Conservation (phyloP, 2,113 vertebrate species). For the Barnardius zonarius region DNA sequence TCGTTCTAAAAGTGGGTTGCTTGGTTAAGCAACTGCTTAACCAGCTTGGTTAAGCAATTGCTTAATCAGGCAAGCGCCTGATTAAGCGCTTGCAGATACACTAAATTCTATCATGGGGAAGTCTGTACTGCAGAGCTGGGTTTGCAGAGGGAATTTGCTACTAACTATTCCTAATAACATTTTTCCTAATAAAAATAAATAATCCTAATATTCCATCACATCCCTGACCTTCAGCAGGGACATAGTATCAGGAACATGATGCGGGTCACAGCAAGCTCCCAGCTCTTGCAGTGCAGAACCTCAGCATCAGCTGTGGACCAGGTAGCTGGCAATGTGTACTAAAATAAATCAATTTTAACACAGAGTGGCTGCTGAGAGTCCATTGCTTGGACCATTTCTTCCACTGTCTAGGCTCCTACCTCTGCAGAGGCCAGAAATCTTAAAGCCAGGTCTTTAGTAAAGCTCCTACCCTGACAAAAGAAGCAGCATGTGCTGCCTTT, state of each 20-base stretch:
- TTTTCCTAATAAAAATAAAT: neutral
- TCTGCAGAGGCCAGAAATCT: neutral
- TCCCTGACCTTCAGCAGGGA: accelerated
- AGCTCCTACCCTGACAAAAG: neutral
- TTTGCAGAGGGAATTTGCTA: neutral
- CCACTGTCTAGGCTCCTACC: neutral
- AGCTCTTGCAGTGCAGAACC: neutral
- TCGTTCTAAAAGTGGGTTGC: neutral
- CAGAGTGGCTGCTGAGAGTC: neutral
- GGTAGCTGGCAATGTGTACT: neutral
- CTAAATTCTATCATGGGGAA: neutral
- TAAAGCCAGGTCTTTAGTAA: neutral
- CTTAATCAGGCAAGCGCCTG: too few species aligned
- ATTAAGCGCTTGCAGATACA: neutral
- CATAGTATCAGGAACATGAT: accelerated
- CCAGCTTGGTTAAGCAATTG: too few species aligned
- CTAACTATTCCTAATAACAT: neutral
- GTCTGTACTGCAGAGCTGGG: neutral
- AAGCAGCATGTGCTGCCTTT: accelerated
- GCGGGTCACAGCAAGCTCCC: neutral
- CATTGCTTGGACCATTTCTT: neutral
- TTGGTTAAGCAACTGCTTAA: too few species aligned
- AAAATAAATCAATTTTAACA: neutral
- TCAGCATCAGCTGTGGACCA: neutral
- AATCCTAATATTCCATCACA: neutral